Base-by-base conservation (phyloP, 2,113 vertebrate species). In the Desmodus rotundus region DNA sequence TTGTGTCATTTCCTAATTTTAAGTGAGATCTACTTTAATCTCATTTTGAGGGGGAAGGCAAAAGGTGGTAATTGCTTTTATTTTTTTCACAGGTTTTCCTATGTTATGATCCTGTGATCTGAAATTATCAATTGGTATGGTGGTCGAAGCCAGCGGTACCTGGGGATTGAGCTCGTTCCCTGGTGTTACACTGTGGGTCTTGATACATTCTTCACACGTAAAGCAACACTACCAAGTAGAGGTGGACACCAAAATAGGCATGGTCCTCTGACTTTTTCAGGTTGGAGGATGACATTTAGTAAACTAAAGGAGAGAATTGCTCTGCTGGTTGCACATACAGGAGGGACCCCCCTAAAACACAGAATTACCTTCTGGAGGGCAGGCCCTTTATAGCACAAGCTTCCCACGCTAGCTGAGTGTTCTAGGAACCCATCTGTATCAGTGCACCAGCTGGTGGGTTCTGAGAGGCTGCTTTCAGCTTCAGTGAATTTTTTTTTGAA, bases 1-100 rank as follows among this genome's bases (percentile, higher is more conserved):
- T 58, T 92, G 52, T 91, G 43, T 68, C 20, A 73, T 84, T 95
- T 91, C 58, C 86, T 36, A 80, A 72, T 91, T 85, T 95, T 77
- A 90, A 61, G 12, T 63, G 54, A 80, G 41, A 91, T n/a, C 28
- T 28, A 82, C 31, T 88, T 68, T 76, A 28, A 80, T 72, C 28
- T 86, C 45, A 94, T 82, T 56, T 33, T 14, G 33, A 9, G 16
- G 43, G 9, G 33, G 41, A 4, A 3, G 2, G 7, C 2, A 61
- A 77, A 65, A 38, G 72, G 11, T 17, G 74, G 0, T 45, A 8
- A 20, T 47, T 67, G 16, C 24, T 41, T 58, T 31, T 67, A n/a
- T 31, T 45, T 87, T 70, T 43, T 85, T 38, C 6, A 31, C 2
- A 16, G 22, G 0, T 50, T 87, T 73, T 50, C 70, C 2, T n/a